A percentile compares a stretch with the other conserved stretches of the same genome.
Conservation (phyloP, 2,113 vertebrate species). For the Leuciscus idus region DNA sequence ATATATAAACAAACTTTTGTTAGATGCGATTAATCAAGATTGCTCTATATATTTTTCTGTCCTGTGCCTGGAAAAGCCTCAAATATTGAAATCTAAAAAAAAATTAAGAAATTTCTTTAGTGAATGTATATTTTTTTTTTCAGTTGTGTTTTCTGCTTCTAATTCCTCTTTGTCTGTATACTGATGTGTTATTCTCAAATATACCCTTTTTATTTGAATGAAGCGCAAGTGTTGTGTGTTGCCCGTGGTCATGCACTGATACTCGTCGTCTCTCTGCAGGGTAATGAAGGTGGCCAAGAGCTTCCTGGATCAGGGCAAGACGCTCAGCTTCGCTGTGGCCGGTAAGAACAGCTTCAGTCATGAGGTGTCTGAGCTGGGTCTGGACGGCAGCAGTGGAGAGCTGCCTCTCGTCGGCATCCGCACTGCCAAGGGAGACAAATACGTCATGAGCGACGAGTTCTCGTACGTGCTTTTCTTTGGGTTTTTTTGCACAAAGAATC, state of each 20-base stretch:
- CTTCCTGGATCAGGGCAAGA: conserved; percentile 90
- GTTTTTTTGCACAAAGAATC: neutral
- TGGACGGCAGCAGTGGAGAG: conserved; percentile 84
- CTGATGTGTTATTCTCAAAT: neutral
- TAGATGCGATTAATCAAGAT: no score
- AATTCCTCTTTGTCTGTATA: neutral
- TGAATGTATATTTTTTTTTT: neutral
- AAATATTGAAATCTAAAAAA: neutral
- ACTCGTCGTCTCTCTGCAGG: conserved; percentile 66
- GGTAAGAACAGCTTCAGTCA: conserved; percentile 86
- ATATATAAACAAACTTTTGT: no score
- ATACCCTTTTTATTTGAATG: neutral
- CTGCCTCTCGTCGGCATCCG: conserved; percentile 88
- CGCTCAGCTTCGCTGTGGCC: conserved; percentile 89
- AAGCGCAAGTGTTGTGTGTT: neutral
- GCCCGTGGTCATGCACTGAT: neutral
- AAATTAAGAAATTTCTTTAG: neutral
- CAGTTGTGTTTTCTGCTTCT: no score
- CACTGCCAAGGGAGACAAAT: conserved; percentile 93
- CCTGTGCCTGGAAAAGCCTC: neutral
- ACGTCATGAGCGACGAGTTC: conserved; percentile 93
- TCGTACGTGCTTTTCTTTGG: conserved; percentile 78
- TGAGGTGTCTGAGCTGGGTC: conserved; percentile 88
- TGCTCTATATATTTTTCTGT: no score
- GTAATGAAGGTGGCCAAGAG: conserved; percentile 96